These are phyloP conservation scores for Tridacna gigas DNA, from an alignment of 2,888 invertebrate genomes.

Conservation along the genomic window DNA sequence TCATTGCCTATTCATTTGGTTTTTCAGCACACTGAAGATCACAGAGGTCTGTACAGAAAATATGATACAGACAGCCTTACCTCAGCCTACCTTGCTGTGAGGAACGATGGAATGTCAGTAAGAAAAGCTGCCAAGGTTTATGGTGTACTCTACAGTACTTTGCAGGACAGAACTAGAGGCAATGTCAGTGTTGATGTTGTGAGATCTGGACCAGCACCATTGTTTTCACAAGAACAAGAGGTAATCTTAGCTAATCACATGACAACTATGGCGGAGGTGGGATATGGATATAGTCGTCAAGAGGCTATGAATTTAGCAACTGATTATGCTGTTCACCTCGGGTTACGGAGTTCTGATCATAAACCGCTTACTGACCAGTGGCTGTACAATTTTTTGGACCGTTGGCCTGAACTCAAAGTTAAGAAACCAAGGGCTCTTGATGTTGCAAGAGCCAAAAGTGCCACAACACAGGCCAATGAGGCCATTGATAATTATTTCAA, in stretches of 20 bases:
- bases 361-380: neutral
- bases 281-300: too few relatives aligned
- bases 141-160: too few relatives aligned
- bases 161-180: neutral
- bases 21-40: too few relatives aligned
- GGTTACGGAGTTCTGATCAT: too few relatives aligned
- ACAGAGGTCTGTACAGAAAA: too few relatives aligned
- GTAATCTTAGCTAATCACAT: too few relatives aligned
- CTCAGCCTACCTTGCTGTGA: too few relatives aligned
- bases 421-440: neutral
- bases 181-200: neutral
- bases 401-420: neutral
- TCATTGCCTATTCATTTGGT: too few relatives aligned
- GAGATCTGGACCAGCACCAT: neutral
- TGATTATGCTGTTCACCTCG: neutral
- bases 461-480: conserved; percentile 22
- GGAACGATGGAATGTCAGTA: too few relatives aligned
- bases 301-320: neutral
- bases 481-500: conserved; percentile 17
- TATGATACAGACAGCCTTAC: too few relatives aligned
- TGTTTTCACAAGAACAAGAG: too few relatives aligned
- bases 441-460: conserved; percentile 29
- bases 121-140: too few relatives aligned
- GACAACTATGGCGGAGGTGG: neutral
- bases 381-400: neutral